Percentiles rank a stretch among this genome's conserved stretches.
These are phyloP conservation scores for Watsonalla binaria DNA, from an alignment of 2,888 invertebrate genomes.

Conservation along the genomic window DNA sequence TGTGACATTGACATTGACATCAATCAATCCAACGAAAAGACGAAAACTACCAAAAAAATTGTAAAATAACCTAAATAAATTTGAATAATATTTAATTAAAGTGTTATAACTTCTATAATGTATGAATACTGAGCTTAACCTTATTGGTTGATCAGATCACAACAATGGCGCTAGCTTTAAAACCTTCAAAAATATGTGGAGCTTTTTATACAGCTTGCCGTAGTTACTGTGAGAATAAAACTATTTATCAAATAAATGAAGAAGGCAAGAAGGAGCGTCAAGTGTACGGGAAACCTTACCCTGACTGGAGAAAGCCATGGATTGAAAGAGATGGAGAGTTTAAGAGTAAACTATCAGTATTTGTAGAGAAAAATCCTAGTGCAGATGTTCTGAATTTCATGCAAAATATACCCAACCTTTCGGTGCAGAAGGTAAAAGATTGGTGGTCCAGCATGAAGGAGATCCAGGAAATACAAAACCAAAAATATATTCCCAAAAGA, in stretches of 20 bases:
- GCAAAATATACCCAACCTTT: slow-evolving; percentile 75
- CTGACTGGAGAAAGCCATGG: slow-evolving; percentile 82
- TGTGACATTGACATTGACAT: too few relatives aligned
- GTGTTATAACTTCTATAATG: too few relatives aligned
- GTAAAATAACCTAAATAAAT: neutral
- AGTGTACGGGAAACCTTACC: slow-evolving; percentile 62
- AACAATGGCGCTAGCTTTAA: slow-evolving; percentile 45
- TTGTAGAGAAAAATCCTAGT: slow-evolving; percentile 64
- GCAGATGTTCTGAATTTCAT: slow-evolving; percentile 58
- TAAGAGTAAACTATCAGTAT: slow-evolving; percentile 77
- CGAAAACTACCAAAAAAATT: neutral
- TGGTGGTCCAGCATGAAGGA: slow-evolving; percentile 78
- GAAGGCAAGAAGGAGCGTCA: slow-evolving; percentile 46
- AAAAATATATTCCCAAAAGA: slow-evolving; percentile 79
- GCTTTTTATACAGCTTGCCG: slow-evolving; percentile 34
- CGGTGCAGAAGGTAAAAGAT: slow-evolving; percentile 61
- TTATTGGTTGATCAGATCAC: neutral
- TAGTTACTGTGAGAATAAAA: slow-evolving; percentile 52
- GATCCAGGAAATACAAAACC: slow-evolving; percentile 75
- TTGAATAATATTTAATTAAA: too few relatives aligned
- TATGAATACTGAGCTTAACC: too few relatives aligned
- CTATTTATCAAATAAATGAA: slow-evolving; percentile 58
- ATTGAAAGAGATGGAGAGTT: slow-evolving; percentile 78
- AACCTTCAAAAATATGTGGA: slow-evolving; percentile 24
- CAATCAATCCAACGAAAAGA: too few relatives aligned